Conservation (phyloP, 2,888 invertebrate species). For the Drosophila helvetica region DNA sequence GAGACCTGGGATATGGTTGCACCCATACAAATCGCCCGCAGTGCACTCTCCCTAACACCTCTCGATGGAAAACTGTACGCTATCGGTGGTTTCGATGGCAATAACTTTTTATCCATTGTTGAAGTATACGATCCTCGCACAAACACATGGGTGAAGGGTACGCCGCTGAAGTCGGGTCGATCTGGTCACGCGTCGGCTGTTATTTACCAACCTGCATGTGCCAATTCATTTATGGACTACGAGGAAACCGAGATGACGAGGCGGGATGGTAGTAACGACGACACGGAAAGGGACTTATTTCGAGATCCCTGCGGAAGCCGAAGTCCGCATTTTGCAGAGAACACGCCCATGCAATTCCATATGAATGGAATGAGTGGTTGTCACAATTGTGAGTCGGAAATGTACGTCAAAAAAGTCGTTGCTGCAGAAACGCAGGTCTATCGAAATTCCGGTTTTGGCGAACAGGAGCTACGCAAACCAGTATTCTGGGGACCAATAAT, state of each 20-base stretch:
- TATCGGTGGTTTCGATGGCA: constrained; percentile 96
- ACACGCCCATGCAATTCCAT: constrained; percentile 64
- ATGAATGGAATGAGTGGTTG: constrained; percentile 71
- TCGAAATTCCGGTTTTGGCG: constrained; percentile 21
- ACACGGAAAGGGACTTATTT: constrained; percentile 18
- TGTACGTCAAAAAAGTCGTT: background rate
- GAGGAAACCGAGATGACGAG: constrained; percentile 67
- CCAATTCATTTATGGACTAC: constrained; percentile 80
- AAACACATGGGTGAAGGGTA: constrained; percentile 91
- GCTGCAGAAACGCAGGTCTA: constrained; percentile 1
- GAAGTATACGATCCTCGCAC: constrained; percentile 93
- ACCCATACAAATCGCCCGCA: constrained; percentile 91
- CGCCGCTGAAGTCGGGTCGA: constrained; percentile 91
- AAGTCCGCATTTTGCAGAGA: constrained; percentile 44
- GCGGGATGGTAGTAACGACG: constrained; percentile 45
- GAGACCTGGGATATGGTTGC: constrained; percentile 91
- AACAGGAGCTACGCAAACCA: constrained; percentile 18
- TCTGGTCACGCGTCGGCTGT: constrained; percentile 97
- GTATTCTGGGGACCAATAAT: constrained; percentile 9
- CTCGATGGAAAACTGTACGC: constrained; percentile 95
- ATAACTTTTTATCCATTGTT: constrained; percentile 92
- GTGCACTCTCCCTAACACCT: constrained; percentile 94
- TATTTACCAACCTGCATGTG: constrained; percentile 90
- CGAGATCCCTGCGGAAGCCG: constrained; percentile 42
- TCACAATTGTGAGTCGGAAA: constrained; percentile 69